Conservation (phyloP, 2,888 invertebrate genomes). For the Eristalis pertinax region DNA sequence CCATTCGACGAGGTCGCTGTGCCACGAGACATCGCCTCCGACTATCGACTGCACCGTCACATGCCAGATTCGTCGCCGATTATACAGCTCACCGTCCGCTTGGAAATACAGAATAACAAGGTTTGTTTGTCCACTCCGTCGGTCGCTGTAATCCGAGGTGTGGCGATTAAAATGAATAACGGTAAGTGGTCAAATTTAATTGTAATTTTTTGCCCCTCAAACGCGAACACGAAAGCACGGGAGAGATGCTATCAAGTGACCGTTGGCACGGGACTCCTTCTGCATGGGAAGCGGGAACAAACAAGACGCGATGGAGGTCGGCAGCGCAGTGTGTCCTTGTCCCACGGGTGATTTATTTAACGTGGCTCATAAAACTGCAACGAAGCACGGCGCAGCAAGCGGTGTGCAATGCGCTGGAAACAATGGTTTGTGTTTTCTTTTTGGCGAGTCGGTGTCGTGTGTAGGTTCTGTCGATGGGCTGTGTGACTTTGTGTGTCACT, state of each 20-base stretch:
- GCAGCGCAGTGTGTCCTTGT: not conserved
- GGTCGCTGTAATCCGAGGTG: conserved; percentile 27
- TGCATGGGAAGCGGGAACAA: not conserved
- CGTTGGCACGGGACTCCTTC: not conserved
- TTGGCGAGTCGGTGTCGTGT: not conserved
- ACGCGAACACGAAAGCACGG: not conserved
- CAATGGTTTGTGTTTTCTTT: not conserved
- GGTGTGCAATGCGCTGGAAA: not conserved
- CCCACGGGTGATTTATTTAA: not conserved
- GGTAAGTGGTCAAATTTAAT: conserved; percentile 43
- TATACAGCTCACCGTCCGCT: too few relatives aligned
- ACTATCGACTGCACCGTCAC: too few relatives aligned
- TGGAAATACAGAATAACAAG: not conserved
- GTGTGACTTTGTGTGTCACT: not conserved
- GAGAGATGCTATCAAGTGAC: conserved; percentile 36
- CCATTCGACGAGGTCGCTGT: not conserved
- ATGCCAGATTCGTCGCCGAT: not conserved
- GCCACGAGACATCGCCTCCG: not conserved
- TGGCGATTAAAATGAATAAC: conserved; percentile 44
- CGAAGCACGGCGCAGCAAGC: not conserved
- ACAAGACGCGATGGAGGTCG: not conserved
- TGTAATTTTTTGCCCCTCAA: conserved; percentile 1
- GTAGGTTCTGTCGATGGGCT: not conserved
- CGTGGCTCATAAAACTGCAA: not conserved
- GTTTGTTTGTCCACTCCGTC: not conserved